Evolutionary conservation across 30 jellyfish, hydroid and myxozoan genomes (phyloP).

Genomic region (Haliclystus octoradiatus): DNA sequence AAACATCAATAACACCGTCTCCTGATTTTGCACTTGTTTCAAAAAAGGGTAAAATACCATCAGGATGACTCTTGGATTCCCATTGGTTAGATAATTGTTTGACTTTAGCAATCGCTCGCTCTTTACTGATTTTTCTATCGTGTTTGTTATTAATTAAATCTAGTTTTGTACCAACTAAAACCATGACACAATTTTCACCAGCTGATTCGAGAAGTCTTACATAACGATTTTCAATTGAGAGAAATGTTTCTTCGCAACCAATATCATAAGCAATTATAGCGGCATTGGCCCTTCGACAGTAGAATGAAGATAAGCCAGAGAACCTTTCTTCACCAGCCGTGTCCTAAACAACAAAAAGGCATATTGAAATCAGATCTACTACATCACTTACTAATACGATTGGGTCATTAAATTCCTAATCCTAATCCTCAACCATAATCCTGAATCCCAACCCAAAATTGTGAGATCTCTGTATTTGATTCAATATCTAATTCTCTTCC

Average conservation of each 20-base stretch:
- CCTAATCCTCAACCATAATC: too few relatives aligned
- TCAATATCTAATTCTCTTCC: too few relatives aligned
- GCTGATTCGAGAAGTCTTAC: constrained; percentile 50
- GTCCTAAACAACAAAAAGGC: constrained; percentile 29
- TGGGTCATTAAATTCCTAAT: too few relatives aligned
- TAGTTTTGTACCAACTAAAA: constrained; percentile 71
- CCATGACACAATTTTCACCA: constrained; percentile 65
- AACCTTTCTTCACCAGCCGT: constrained; percentile 92
- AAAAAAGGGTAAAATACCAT: constrained; percentile 49
- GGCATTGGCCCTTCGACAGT: constrained; percentile 94
- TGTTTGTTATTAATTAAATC: constrained; percentile 40
- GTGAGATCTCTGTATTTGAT: too few relatives aligned
- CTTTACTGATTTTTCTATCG: constrained; percentile 6
- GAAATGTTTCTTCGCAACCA: constrained; percentile 29
- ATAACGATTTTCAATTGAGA: constrained; percentile 39
- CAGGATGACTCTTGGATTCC: constrained; percentile 45
- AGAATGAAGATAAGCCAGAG: constrained; percentile 73
- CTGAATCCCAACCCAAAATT: neutral
- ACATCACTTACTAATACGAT: too few relatives aligned
- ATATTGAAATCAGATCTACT: too few relatives aligned
- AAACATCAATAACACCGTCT: constrained; percentile 33
- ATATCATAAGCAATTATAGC: constrained; percentile 71
- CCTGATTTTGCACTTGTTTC: constrained; percentile 83
- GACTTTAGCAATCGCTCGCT: constrained; percentile 41
- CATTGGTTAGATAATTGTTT: constrained; percentile 31